These are phyloP conservation scores for Pelobates cultripes DNA, from an alignment of 2,797 vertebrate species.

Conservation along the genomic window DNA sequence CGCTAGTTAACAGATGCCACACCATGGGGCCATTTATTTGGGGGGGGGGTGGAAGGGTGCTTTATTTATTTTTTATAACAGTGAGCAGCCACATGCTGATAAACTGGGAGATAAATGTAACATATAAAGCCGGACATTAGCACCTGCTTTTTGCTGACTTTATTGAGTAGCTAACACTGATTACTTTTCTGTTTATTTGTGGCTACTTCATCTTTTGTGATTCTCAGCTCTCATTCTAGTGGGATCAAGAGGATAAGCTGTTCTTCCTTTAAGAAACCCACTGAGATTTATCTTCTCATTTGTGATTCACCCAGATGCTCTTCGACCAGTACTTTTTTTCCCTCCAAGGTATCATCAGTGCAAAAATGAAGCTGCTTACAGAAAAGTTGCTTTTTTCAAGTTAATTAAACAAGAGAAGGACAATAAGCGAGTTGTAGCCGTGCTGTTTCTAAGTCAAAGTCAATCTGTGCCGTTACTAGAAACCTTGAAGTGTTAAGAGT, in stretches of 20 bases:
- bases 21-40: no score
- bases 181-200: constrained; percentile 39
- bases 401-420: constrained; percentile 51
- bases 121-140: constrained; percentile 42
- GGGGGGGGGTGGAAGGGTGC: no score
- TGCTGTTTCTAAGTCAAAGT: constrained; percentile 42
- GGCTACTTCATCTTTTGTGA: constrained; percentile 40
- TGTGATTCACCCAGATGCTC: constrained; percentile 55
- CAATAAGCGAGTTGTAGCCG: constrained; percentile 47
- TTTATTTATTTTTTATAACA: no score
- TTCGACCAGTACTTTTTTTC: constrained; percentile 23
- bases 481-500: constrained; percentile 40
- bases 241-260: constrained; percentile 52
- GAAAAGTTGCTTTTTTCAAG: constrained; percentile 39
- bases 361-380: constrained; percentile 42
- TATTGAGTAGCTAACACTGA: constrained; percentile 17
- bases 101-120: constrained; percentile 10
- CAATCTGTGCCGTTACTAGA: constrained; percentile 33
- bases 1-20: no score
- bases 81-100: no score
- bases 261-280: constrained; percentile 41
- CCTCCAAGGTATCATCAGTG: constrained; percentile 50
- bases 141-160: constrained; percentile 22
- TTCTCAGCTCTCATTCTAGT: constrained; percentile 41
- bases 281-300: constrained; percentile 49